Base-by-base conservation (phyloP, 2,797 vertebrate species). In the Apogon talboti region DNA sequence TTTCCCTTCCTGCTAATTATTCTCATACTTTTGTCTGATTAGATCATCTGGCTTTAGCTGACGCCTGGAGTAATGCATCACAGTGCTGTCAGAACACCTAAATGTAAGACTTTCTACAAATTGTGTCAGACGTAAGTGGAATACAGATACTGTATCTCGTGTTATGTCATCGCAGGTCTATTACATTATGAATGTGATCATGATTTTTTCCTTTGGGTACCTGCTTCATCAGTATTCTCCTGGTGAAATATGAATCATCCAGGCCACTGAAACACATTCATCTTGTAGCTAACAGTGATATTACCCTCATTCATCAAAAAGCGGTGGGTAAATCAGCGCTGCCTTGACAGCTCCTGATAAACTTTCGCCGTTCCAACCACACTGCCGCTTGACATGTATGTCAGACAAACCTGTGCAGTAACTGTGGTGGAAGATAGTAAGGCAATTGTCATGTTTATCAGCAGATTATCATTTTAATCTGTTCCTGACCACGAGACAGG, bases 271-370 rank as follows among this genome's bases (percentile, higher is more conserved):
- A 83, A 84, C 68, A 55, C 78, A 89, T 85, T 81, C 19, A 68
- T 87, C 85, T 79, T 71, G 45, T 15, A 44, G 71, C 72, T 19
- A 83, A 79, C 48, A 42, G 67, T 66, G 77, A 86, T 82, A 88
- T 86, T 85, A 76, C 70, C 42, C 76, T 87, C 83, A 82, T 90
- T 84, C 53, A 78, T 89, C 84, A 88, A 16, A 69, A 28, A 21
- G 50, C 12, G 3, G 41, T 0, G 11, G 61, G 50, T 73, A 71
- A 71, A 76, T 58, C 30, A 40, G 69, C 16, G 12, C 3, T 4
- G 15, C 18, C 0, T 0, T 14, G 71, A 66, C 64, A 42, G 63
- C 45, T 48, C 46, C 52, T 37, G 82, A 90, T 82, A 76, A 81
- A 84, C 67, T 19, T 70, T 66, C 0, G 11, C 49, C 30, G 8